These are phyloP conservation scores for Tragelaphus imberbis DNA, from an alignment of 2,113 vertebrate genomes.

Conservation along the genomic window DNA sequence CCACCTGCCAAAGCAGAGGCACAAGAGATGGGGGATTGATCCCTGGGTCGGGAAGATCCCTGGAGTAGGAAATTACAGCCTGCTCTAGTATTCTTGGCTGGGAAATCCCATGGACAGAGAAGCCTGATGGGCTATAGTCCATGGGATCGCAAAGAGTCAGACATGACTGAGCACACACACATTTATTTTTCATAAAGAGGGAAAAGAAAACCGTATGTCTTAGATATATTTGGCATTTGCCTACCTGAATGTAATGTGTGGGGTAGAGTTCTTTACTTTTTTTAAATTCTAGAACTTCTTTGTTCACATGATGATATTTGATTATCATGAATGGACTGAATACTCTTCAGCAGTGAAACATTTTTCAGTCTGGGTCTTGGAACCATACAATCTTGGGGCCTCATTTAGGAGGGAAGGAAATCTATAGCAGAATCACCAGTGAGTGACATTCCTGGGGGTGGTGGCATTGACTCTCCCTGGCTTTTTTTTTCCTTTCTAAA, in stretches of 20 bases:
- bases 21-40: not conserved
- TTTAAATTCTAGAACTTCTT: constrained; percentile 10
- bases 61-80: not conserved
- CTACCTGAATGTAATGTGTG: not conserved
- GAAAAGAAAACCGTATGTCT: not conserved
- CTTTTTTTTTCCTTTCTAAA: not conserved
- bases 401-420: not conserved
- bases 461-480: not conserved
- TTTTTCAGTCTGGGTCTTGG: not conserved
- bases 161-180: not conserved
- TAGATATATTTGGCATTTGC: constrained; percentile 19
- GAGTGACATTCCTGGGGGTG: not conserved
- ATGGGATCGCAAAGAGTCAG: not conserved
- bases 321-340: not conserved
- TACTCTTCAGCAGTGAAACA: not conserved
- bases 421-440: not conserved
- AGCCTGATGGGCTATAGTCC: not conserved
- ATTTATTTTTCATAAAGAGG: not conserved
- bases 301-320: not conserved
- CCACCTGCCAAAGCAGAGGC: not conserved
- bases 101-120: not conserved
- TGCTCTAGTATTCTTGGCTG: not conserved
- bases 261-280: not conserved
- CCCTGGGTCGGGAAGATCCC: not conserved
- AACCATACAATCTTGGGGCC: not conserved